These are phyloP conservation scores for Oenanthe oenanthe DNA, from an alignment of 2,113 vertebrate genomes.

Conservation along the genomic window DNA sequence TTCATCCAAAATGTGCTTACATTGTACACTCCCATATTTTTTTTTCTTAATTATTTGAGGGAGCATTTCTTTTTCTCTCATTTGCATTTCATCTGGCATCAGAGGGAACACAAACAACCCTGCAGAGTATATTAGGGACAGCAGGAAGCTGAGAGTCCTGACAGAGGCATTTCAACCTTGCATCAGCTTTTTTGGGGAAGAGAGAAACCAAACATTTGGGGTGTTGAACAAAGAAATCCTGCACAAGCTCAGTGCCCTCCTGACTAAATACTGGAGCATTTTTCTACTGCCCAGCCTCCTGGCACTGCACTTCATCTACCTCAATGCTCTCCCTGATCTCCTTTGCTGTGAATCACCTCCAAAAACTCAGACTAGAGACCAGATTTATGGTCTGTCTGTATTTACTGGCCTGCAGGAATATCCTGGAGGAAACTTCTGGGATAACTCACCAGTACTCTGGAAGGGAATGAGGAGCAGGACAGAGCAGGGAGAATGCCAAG, in stretches of 20 bases:
- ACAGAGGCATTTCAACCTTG: neutral
- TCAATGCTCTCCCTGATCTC: neutral
- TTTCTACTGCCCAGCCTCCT: neutral
- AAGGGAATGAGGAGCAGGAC: neutral
- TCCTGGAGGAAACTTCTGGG: neutral
- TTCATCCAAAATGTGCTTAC: neutral
- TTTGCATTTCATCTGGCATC: neutral
- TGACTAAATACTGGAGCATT: neutral
- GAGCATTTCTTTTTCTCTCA: neutral
- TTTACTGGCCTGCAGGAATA: neutral
- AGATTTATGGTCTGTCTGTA: neutral
- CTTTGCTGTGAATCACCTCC: neutral
- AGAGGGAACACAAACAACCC: fast-evolving
- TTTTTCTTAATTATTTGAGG: neutral
- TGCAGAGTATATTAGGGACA: neutral
- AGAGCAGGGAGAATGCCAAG: neutral
- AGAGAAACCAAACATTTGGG: neutral
- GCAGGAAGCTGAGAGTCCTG: neutral
- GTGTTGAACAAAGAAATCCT: neutral
- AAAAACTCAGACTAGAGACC: neutral
- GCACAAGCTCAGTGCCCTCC: neutral
- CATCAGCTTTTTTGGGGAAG: neutral
- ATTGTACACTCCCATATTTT: neutral
- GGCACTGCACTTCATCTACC: neutral
- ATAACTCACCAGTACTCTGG: neutral